Base-by-base conservation (phyloP, 2,797 vertebrate species). In the Acrossocheilus fasciatus region DNA sequence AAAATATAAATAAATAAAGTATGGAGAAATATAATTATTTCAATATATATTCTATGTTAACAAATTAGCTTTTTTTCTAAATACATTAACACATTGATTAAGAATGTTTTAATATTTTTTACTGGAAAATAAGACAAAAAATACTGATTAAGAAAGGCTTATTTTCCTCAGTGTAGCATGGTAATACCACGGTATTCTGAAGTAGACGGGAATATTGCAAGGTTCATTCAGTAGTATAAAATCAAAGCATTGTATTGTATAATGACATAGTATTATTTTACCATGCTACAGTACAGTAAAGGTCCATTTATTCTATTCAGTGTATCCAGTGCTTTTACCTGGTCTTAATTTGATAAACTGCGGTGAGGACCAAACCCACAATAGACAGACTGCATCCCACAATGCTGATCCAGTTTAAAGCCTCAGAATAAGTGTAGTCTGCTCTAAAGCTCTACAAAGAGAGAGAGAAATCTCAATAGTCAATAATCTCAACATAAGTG, bases 321-420 rank as follows among this genome's bases (percentile, higher is more conserved):
- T 26, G 47, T 77, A 30, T 69, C 8, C 23, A 8, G 50, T 72
- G 30, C 50, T 91, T 64, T 59, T 50, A 96, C 95, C 93, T 96
- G 47, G 92, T 95, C 18, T 86, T 47, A 45, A 96, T 82, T 85
- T 96, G 92, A 90, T 95, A 93, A 34, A 94, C 70, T 87, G 95
- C 93, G 0, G 93, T 96, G 7, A 95, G 73, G 62, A 74, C 26
- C 92, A 97, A 87, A 57, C 92, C 93, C 69, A 89, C 69, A 5
- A 96, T 84, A 5, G 96, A 96, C 6, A 96, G 6, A 1, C 90
- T 92, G 64, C 96, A 93, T 82, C 94, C 95, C 64, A 91, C 0
- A 1, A 68, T 89, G 76, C 94, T 95, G 26, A 96, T 69, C 5
- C 2, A 15, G 0, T 90, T 50, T 89, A 97, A 91, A 34, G 91